phyloP scores from a whole-genome alignment of 2,113 vertebrate species.

The Pluvialis apricaria region DNA sequence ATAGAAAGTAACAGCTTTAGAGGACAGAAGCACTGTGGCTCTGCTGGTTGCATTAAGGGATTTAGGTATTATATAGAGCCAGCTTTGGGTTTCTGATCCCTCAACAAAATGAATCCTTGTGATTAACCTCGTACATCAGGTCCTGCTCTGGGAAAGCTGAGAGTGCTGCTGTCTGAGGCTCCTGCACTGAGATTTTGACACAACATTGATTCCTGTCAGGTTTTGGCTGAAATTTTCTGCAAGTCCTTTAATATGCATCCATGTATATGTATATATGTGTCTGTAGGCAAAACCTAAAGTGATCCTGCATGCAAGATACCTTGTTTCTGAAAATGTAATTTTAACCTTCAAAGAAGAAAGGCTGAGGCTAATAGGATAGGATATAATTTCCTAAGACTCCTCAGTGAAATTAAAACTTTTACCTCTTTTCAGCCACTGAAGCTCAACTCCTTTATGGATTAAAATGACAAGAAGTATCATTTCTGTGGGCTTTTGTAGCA shows the following conservation, averaged over 20 bases:
- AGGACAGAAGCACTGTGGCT: background rate
- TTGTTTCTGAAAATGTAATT: background rate
- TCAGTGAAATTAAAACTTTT: background rate
- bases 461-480: background rate
- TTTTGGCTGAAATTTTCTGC: background rate
- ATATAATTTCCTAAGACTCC: background rate
- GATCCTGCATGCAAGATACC: background rate
- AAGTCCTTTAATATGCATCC: background rate
- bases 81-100: constrained; percentile 16
- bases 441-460: background rate
- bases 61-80: constrained; percentile 22
- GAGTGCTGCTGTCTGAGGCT: background rate
- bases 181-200: background rate
- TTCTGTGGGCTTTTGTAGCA: background rate
- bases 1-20: background rate
- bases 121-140: background rate
- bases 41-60: constrained; percentile 7
- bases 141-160: background rate
- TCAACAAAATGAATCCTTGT: constrained; percentile 7
- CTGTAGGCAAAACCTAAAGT: background rate
- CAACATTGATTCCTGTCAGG: background rate
- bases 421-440: background rate
- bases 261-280: background rate
- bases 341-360: background rate
- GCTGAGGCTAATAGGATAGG: background rate